Base-by-base conservation (phyloP, 1,140 invertebrate species). In the Drosophila athabasca region DNA sequence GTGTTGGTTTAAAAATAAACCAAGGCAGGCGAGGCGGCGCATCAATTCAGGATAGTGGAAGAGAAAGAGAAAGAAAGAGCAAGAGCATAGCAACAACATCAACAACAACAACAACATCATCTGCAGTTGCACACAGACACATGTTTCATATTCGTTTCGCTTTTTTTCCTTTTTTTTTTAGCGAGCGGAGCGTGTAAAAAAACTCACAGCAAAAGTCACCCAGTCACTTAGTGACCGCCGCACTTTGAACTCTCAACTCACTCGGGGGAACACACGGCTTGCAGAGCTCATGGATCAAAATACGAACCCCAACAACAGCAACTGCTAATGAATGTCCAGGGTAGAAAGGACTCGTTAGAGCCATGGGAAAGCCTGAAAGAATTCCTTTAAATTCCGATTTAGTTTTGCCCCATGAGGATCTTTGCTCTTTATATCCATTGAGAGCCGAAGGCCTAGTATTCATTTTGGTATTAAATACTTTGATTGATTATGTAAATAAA, bases 171-270 rank as follows among this genome's bases (percentile, higher is more conserved):
- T 35, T 19, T 52, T 17, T 17, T 9, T 45, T 43, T 19, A 19
- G 1, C 17, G 17, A 39, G 39, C 35, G 29, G 17, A 39, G 39
- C 35, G 29, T 52, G 6, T 2, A 26, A 58, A 17, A 48, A 17
- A 58, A 19, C 29, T 45, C n/a, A 31, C n/a, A 51, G 39, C 13
- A 49, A 52, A 66, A 66, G 59, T 82, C 68, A 84, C 80, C 80
- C 79, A 84, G 75, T 84, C 80, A 84, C 80, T 82, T 84, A 82
- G 66, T 84, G 71, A 73, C 58, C 70, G 79, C 58, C 70, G 79
- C 78, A 82, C 79, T 82, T 82, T 80, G 79, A 80, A 82, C 73
- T 74, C 35, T 19, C 11, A 39, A 26, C 24, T 5, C 35, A 13
- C 24, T 5, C 35, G 5, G 3, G 35, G 35, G 8, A 39, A 4